Evolutionary conservation across 2,888 invertebrate genomes (phyloP).

Genomic region (Eudemis profundana): DNA sequence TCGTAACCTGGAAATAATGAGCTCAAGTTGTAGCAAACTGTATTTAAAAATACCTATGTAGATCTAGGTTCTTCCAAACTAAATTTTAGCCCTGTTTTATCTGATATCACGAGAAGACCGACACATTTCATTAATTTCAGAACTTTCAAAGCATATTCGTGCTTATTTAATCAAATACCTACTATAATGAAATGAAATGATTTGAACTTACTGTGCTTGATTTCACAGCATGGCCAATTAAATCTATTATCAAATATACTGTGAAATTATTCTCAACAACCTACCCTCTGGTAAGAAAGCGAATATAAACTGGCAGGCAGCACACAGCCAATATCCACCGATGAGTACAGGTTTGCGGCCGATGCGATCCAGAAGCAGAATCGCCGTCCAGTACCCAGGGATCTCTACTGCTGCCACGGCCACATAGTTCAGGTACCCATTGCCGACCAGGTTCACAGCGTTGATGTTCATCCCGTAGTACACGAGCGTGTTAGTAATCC

Average conservation of each 20-base stretch:
- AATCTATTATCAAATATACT: too few relatives aligned
- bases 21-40: too few relatives aligned
- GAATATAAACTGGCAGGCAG: conserved; percentile 85
- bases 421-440: conserved; percentile 88
- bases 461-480: conserved; percentile 90
- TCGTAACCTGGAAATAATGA: conserved; percentile 59
- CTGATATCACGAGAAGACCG: too few relatives aligned
- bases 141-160: too few relatives aligned
- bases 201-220: too few relatives aligned
- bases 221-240: too few relatives aligned
- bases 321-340: conserved; percentile 86
- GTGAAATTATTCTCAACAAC: neutral
- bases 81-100: too few relatives aligned
- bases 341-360: conserved; percentile 88
- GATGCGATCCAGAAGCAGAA: conserved; percentile 86
- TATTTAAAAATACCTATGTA: too few relatives aligned
- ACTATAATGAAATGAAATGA: too few relatives aligned
- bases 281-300: conserved; percentile 85
- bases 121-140: too few relatives aligned
- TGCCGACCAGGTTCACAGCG: conserved; percentile 88
- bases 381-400: conserved; percentile 89
- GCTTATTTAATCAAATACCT: too few relatives aligned
- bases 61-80: too few relatives aligned
- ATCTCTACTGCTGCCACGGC: conserved; percentile 88
- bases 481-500: conserved; percentile 89